phyloP scores from a whole-genome alignment of 2,113 vertebrate species.

The Columba janthina region DNA sequence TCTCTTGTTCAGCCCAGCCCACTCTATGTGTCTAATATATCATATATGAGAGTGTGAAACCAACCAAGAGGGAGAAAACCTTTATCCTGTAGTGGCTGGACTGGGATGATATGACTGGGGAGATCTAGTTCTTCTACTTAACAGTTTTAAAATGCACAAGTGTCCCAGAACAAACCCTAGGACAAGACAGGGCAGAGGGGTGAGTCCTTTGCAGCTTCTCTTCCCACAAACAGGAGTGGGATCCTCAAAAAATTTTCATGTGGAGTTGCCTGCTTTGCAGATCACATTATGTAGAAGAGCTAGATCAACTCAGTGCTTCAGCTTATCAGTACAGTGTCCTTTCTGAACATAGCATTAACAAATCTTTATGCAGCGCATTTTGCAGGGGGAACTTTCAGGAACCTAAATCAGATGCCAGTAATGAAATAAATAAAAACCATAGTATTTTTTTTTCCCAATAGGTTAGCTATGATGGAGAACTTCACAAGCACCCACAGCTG shows the following conservation, averaged over 20 bases:
- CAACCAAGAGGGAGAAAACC: neutral
- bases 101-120: neutral
- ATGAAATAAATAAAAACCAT: neutral
- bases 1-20: neutral
- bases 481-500: constrained; percentile 88
- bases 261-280: neutral
- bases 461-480: constrained; percentile 89
- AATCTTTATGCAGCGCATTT: neutral
- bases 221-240: neutral
- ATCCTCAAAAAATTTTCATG: neutral
- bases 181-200: neutral
- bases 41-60: neutral
- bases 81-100: neutral
- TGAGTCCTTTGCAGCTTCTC: neutral
- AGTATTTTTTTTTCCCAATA: neutral
- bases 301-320: neutral
- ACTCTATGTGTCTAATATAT: neutral
- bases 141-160: neutral
- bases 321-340: neutral
- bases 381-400: neutral
- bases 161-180: neutral
- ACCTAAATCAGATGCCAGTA: neutral
- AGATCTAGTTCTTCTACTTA: neutral
- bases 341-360: neutral
- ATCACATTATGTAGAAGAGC: neutral